Evolutionary conservation across 1,140 invertebrate genomes (phyloP).

Genomic region (Drosophila sp.): DNA sequence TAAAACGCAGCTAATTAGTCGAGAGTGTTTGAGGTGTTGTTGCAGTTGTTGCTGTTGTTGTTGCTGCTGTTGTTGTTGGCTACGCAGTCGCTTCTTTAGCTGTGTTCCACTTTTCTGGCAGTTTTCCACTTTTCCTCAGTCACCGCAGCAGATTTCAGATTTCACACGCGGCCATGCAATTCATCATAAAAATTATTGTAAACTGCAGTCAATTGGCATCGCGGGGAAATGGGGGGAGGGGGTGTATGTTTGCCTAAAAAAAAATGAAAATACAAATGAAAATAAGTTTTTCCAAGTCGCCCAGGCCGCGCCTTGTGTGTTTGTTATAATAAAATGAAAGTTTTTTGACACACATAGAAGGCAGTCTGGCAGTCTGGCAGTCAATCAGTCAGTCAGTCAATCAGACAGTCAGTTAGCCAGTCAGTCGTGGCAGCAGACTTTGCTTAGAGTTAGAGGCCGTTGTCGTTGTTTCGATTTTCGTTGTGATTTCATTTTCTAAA

Average conservation of each 20-base stretch:
- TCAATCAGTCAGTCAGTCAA: conserved; percentile 23
- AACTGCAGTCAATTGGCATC: conserved; percentile 66
- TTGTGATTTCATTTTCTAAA: conserved; percentile 77
- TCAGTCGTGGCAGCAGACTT: conserved; percentile 65
- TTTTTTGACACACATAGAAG: conserved; percentile 79
- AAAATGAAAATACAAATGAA: conserved; percentile 62
- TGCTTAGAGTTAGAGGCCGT: conserved; percentile 56
- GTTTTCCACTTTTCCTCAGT: conserved; percentile 77
- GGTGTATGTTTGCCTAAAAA: conserved; percentile 63
- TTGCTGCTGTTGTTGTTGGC: conserved; percentile 32
- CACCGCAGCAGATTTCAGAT: conserved; percentile 75
- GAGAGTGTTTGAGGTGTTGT: conserved; percentile 72
- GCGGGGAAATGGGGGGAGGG: not conserved
- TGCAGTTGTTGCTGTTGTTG: conserved; percentile 30
- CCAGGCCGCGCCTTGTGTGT: conserved; percentile 72
- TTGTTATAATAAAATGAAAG: conserved; percentile 83
- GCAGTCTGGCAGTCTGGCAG: conserved; percentile 43
- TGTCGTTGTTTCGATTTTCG: conserved; percentile 77
- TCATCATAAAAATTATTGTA: conserved; percentile 83
- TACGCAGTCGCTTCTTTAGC: conserved; percentile 75
- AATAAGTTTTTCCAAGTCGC: conserved; percentile 80
- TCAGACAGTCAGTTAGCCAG: conserved; percentile 43
- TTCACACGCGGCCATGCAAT: conserved; percentile 83
- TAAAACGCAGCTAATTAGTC: conserved; percentile 83
- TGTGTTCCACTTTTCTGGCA: conserved; percentile 79